Base-by-base conservation (phyloP, 1,140 invertebrate species). In the Drosophila sp. region DNA sequence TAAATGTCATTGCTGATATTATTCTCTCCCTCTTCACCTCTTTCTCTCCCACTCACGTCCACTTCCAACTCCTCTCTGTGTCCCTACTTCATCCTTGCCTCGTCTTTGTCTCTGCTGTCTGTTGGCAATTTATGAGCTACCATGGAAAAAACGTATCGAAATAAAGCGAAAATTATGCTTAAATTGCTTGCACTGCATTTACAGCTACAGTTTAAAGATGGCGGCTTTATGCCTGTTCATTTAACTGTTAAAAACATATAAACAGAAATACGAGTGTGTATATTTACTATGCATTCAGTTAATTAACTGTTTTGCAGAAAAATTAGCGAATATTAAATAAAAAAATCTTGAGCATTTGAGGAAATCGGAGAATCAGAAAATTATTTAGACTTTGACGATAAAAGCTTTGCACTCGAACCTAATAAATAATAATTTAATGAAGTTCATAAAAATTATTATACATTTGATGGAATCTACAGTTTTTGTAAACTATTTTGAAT, bases 1-100 rank as follows among this genome's bases (percentile, higher is more conserved):
- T 78, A 78, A 84, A 81, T 84, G 81, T 87, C 81, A 80, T 73
- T 66, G 53, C 73, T 66, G 81, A 80, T 84, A 74, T 80, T 73
- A 62, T 67, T 9, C 58, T 54, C 61, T 29, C 13, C 13, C n/a
- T 27, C 32, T 25, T 5, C 6, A 18, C 8, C 29, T 14, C 11
- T 5, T 1, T 38, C 18, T 3, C 7, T 57, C 11, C 25, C 14
- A 13, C 2, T 48, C 4, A 7, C n/a, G 27, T 14, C 27, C 27
- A 11, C 14, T 29, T 0, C 14, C 7, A 32, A n/a, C 5, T 8
- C 13, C 3, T 56, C 11, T 27, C 21, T 11, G 18, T n/a, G n/a
- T n/a, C n/a, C n/a, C n/a, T n/a, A n/a, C n/a, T n/a, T n/a, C n/a
- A n/a, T n/a, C n/a, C n/a, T n/a, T n/a, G n/a, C n/a, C n/a, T n/a